Base-by-base conservation (phyloP, 2,113 vertebrate species). In the Antigone vipio region DNA sequence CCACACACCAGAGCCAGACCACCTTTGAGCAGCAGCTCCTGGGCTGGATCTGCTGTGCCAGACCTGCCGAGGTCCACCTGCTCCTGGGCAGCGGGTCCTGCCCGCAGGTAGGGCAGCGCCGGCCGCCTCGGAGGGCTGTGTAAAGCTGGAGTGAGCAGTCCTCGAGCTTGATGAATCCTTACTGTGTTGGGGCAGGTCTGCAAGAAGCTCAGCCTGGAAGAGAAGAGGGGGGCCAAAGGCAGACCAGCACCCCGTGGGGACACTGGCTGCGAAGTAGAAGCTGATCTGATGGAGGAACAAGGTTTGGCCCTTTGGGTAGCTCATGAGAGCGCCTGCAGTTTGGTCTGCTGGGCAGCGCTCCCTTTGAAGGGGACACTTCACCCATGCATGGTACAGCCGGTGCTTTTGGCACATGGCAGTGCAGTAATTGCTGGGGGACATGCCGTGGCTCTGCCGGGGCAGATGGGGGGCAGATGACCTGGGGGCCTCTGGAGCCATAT, bases 351-450 rank as follows among this genome's bases (percentile, higher is more conserved):
- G 75, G 44, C 0, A 1, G 26, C 22, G 18, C 27, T 78, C 47
- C 56, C n/a, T 75, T 50, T 0, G 0, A 45, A 88, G 52, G 60
- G 52, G 6, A 19, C 0, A 0, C 69, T 44, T 60, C 50, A 21
- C 76, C 42, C 7, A 0, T 3, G 26, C 14, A 0, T 22, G 72
- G n/a, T 34, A 10, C n/a, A 15, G 60, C 7, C 5, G 59, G n/a
- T 38, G 47, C 67, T 56, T 80, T 9, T 26, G 49, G 60, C n/a
- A 45, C 1, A 0, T 11, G 63, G n/a, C n/a, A 60, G 45, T 0
- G 2, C 52, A 78, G 63, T 53, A 64, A 11, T 58, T 0, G 0
- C 68, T 69, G 73, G 42, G 81, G 27, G 45, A 56, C 1, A 8
- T 29, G 44, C 66, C 0, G 0, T 26, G 67, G 24, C 34, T 76